Percentiles rank a stretch among this genome's conserved stretches.
These are phyloP conservation scores for Halictus rubicundus DNA, from an alignment of 1,140 invertebrate genomes.

Conservation along the genomic window DNA sequence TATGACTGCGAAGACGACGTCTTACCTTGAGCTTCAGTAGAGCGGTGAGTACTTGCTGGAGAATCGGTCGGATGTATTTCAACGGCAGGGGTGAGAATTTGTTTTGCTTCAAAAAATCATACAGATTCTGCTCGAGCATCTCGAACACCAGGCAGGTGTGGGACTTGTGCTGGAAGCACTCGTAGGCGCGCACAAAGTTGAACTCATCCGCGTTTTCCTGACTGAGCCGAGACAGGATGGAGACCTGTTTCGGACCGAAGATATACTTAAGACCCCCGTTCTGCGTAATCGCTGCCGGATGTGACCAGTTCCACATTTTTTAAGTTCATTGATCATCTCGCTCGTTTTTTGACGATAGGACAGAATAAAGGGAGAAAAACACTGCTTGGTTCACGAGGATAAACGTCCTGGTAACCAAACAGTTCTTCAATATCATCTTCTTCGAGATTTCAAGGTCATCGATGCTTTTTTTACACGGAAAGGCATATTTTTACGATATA, in stretches of 20 bases:
- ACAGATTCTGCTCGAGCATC: constrained; percentile 99
- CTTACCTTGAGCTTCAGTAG: constrained; percentile 96
- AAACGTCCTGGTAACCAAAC: background rate
- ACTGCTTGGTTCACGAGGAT: background rate
- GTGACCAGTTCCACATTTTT: too few species aligned
- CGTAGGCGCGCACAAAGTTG: constrained; percentile 99
- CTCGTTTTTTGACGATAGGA: too few species aligned
- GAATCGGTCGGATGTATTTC: constrained; percentile 98
- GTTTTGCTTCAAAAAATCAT: constrained; percentile 99
- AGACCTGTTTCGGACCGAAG: constrained; percentile 83
- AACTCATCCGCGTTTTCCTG: constrained; percentile 99
- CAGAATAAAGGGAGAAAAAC: too few species aligned
- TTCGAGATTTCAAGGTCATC: too few species aligned
- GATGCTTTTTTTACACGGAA: too few species aligned
- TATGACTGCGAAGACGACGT: background rate
- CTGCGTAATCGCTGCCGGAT: too few species aligned
- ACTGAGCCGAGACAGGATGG: constrained; percentile 97
- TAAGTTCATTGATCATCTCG: too few species aligned
- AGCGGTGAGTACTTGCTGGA: constrained; percentile 99
- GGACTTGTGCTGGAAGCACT: constrained; percentile 99
- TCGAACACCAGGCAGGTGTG: constrained; percentile 99
- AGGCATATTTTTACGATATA: too few species aligned
- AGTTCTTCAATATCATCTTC: too few species aligned
- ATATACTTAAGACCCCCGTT: too few species aligned
- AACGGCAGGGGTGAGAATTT: constrained; percentile 99